Percentiles rank a stretch among this genome's conserved stretches.
Evolutionary conservation across 37 sponge, comb jelly and placozoan genomes (phyloP).

Genomic region (Tethya wilhelma): DNA sequence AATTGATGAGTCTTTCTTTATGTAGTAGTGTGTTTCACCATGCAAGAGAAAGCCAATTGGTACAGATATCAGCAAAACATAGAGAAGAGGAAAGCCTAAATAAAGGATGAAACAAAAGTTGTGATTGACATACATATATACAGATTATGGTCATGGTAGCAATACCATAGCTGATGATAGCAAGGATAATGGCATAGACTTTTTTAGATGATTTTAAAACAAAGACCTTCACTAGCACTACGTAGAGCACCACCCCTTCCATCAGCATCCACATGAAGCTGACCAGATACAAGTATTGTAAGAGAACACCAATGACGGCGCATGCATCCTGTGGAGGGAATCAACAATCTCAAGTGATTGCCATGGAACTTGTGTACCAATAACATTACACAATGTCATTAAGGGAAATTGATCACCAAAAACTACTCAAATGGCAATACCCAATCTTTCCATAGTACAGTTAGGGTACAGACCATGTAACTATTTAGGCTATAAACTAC

Average conservation of each 20-base stretch:
- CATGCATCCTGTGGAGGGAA: slow-evolving; percentile 18
- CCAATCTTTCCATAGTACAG: too few species aligned
- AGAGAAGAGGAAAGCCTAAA: background rate
- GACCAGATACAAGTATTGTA: slow-evolving; percentile 51
- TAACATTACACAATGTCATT: slow-evolving; percentile 4
- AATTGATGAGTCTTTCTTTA: too few species aligned
- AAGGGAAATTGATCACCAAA: too few species aligned
- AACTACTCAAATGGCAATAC: too few species aligned
- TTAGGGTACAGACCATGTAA: too few species aligned
- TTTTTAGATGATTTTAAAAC: background rate
- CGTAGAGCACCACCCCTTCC: slow-evolving; percentile 67
- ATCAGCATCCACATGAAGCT: slow-evolving; percentile 81
- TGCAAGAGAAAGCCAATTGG: slow-evolving; percentile 17
- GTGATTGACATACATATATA: background rate
- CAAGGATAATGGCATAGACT: background rate
- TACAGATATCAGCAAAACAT: background rate
- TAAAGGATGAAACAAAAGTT: background rate
- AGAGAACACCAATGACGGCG: slow-evolving; percentile 34
- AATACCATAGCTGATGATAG: slow-evolving; percentile 22
- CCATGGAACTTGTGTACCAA: too few species aligned
- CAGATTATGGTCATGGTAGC: background rate
- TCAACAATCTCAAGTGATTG: too few species aligned
- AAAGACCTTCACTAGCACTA: slow-evolving; percentile 65
- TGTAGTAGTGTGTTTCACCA: background rate
- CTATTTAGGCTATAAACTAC: too few species aligned